These are phyloP conservation scores for Clinocottus analis DNA, from an alignment of 2,113 vertebrate genomes.

Conservation along the genomic window DNA sequence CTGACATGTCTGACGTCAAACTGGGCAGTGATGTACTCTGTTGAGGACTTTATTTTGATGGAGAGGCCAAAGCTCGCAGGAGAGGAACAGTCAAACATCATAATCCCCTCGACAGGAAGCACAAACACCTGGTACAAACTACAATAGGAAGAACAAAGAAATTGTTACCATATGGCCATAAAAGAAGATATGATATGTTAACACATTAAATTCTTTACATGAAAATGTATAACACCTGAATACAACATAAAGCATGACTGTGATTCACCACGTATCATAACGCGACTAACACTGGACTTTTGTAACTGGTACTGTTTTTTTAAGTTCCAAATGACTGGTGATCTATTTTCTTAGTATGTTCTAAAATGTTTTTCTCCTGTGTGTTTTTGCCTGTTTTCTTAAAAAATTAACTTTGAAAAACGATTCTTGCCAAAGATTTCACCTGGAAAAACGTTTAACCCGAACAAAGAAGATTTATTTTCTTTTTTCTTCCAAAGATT, in stretches of 20 bases:
- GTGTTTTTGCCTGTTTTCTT: no score
- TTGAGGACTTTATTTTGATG: slow-evolving; percentile 64
- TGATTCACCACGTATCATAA: neutral
- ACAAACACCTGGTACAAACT: slow-evolving; percentile 96
- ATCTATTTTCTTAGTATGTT: no score
- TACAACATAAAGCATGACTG: neutral
- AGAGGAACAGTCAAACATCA: slow-evolving; percentile 88
- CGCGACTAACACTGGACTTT: no score
- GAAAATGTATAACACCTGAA: no score
- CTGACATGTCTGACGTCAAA: slow-evolving; percentile 80
- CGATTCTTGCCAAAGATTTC: no score
- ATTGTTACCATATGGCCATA: neutral
- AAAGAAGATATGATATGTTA: neutral
- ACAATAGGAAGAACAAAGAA: slow-evolving; percentile 25
- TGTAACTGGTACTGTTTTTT: no score
- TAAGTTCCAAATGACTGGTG: neutral
- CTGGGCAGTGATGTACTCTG: slow-evolving; percentile 88
- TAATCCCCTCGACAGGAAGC: slow-evolving; percentile 82
- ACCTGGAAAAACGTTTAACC: no score
- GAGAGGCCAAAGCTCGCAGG: slow-evolving; percentile 75
- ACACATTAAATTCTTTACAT: no score
- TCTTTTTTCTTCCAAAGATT: no score
- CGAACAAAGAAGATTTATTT: no score
- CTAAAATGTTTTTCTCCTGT: no score
- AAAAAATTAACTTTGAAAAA: no score